Evolutionary conservation across 2,797 vertebrate genomes (phyloP).

Genomic region (Aythya fuligula): DNA sequence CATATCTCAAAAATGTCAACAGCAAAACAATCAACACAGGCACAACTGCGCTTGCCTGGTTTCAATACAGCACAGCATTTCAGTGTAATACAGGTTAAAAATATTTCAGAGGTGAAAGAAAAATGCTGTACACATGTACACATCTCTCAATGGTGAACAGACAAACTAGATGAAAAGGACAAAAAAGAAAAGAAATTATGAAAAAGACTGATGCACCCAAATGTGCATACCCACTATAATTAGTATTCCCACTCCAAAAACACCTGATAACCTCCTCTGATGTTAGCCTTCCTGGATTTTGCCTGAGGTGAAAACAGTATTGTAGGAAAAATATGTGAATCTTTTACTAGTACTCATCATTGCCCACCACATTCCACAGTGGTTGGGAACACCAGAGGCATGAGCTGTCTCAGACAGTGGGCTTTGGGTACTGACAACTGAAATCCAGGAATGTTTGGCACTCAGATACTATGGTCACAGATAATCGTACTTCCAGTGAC

Average conservation of each 20-base stretch:
- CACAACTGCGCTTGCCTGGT: neutral
- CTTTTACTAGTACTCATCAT: neutral
- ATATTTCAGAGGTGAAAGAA: neutral
- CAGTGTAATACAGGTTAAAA: neutral
- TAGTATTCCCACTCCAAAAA: neutral
- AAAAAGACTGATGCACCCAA: neutral
- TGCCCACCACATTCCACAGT: neutral
- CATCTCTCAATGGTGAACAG: neutral
- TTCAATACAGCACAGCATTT: neutral
- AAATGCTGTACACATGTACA: neutral
- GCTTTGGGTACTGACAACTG: neutral
- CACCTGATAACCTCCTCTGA: neutral
- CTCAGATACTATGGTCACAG: rapidly evolving
- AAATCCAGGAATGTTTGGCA: neutral
- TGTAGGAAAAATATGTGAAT: rapidly evolving
- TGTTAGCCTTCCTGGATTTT: neutral
- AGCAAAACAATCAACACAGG: neutral
- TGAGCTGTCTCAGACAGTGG: neutral
- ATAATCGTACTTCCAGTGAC: neutral
- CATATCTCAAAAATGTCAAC: conserved; percentile 25
- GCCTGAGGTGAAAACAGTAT: neutral
- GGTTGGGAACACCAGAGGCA: neutral
- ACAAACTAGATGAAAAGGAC: neutral
- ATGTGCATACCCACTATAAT: neutral
- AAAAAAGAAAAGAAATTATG: neutral